Evolutionary conservation across 2,888 invertebrate genomes (phyloP).

Genomic region (Yponomeuta plumbellus): DNA sequence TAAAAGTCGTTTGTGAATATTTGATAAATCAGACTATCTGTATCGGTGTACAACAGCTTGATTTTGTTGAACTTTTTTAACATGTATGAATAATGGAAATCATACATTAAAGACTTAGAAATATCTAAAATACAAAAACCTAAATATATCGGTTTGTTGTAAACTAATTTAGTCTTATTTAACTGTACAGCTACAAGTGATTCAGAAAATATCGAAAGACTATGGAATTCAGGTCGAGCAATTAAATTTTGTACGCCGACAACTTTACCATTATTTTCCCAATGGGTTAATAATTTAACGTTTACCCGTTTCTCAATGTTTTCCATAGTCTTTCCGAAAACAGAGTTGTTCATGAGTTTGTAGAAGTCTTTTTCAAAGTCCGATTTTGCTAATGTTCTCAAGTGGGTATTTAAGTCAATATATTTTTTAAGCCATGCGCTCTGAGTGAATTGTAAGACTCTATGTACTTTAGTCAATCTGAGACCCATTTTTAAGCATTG

Average conservation of each 20-base stretch:
- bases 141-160: slow-evolving; percentile 27
- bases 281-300: slow-evolving; percentile 37
- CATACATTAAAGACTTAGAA: too few species aligned
- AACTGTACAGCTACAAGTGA: slow-evolving; percentile 33
- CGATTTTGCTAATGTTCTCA: slow-evolving; percentile 32
- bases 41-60: neutral
- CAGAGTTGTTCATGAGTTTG: slow-evolving; percentile 46
- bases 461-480: slow-evolving; percentile 31
- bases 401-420: slow-evolving; percentile 43
- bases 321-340: slow-evolving; percentile 45
- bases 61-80: neutral
- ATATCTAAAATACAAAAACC: too few species aligned
- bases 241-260: slow-evolving; percentile 30
- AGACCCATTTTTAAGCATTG: slow-evolving; percentile 31
- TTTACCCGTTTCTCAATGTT: slow-evolving; percentile 36
- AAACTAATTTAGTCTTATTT: slow-evolving; percentile 22
- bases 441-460: slow-evolving; percentile 47
- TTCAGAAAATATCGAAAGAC: slow-evolving; percentile 34
- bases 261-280: slow-evolving; percentile 31
- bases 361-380: slow-evolving; percentile 46
- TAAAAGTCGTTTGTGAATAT: slow-evolving; percentile 28
- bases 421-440: slow-evolving; percentile 40
- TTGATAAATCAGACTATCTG: slow-evolving; percentile 27
- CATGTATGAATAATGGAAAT: too few species aligned
- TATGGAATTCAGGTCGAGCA: slow-evolving; percentile 36